These are phyloP conservation scores for Brenthis daphne DNA, from an alignment of 2,888 invertebrate genomes.

Conservation along the genomic window DNA sequence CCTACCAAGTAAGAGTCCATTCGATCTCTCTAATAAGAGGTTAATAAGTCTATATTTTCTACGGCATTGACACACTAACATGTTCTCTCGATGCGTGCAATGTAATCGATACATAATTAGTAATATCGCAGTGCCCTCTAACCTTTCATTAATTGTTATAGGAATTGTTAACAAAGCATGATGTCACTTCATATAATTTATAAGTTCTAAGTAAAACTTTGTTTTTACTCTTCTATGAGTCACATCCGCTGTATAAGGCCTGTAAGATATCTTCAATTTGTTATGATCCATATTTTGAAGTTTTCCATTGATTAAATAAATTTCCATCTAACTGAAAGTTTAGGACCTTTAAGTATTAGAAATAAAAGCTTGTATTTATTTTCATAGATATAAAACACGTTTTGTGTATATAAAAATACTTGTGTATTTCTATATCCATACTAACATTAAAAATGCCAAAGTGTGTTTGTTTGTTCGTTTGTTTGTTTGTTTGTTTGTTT, in stretches of 20 bases:
- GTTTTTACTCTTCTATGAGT: background rate
- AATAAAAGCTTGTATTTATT: too few relatives aligned
- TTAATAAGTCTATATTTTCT: conserved; percentile 21
- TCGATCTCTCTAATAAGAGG: conserved; percentile 18
- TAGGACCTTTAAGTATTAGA: too few relatives aligned
- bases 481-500: too few relatives aligned
- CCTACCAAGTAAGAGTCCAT: background rate
- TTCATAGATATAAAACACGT: too few relatives aligned
- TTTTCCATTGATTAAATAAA: background rate
- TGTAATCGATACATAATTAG: conserved; percentile 16
- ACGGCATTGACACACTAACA: conserved; percentile 23
- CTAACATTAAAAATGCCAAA: too few relatives aligned
- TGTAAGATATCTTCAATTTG: too few relatives aligned
- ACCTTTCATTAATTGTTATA: conserved; percentile 13
- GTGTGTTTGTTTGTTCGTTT: too few relatives aligned
- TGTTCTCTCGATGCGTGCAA: conserved; percentile 12
- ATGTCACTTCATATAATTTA: conserved; percentile 6
- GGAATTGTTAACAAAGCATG: conserved; percentile 14
- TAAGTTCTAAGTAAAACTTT: conserved; percentile 4
- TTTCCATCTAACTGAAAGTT: background rate
- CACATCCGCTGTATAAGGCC: background rate
- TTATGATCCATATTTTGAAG: background rate
- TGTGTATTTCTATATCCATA: too few relatives aligned
- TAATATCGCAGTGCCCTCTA: conserved; percentile 6
- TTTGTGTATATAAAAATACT: too few relatives aligned